phyloP scores from a whole-genome alignment of 2,113 vertebrate genomes.

The Chaetorhynchus papuensis region DNA sequence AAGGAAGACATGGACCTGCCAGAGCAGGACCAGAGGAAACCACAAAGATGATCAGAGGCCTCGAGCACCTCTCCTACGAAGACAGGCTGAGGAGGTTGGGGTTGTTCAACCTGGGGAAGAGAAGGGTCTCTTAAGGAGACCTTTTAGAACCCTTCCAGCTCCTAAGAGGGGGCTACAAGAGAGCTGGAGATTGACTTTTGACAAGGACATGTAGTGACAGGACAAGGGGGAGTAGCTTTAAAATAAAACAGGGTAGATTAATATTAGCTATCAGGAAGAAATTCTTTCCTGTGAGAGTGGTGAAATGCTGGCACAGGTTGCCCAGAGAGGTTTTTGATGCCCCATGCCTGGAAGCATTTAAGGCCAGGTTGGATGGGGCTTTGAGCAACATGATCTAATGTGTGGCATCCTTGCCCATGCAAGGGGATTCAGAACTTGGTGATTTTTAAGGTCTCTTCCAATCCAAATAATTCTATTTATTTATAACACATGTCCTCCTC shows the following conservation, averaged over 20 bases:
- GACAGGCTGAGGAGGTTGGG: not conserved
- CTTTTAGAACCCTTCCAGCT: not conserved
- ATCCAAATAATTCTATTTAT: not conserved
- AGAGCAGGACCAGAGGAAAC: not conserved
- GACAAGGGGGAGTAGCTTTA: not conserved
- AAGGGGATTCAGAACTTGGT: not conserved
- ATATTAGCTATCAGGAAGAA: not conserved
- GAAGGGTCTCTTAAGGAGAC: not conserved
- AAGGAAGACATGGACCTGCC: not conserved
- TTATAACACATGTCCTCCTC: rapidly evolving
- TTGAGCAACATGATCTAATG: not conserved
- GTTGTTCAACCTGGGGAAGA: not conserved
- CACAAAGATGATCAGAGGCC: rapidly evolving
- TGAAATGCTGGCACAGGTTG: not conserved
- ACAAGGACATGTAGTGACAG: not conserved
- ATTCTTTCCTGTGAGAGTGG: not conserved
- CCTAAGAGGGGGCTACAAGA: not conserved
- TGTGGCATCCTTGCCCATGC: not conserved
- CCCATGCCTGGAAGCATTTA: not conserved
- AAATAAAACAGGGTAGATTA: not conserved
- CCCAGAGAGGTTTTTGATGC: not conserved
- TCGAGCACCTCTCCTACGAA: not conserved
- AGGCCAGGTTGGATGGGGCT: not conserved
- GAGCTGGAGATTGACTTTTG: not conserved
- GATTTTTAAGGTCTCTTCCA: not conserved